These are phyloP conservation scores for Tragulus kanchil DNA, from an alignment of 2,113 vertebrate genomes.

Conservation along the genomic window DNA sequence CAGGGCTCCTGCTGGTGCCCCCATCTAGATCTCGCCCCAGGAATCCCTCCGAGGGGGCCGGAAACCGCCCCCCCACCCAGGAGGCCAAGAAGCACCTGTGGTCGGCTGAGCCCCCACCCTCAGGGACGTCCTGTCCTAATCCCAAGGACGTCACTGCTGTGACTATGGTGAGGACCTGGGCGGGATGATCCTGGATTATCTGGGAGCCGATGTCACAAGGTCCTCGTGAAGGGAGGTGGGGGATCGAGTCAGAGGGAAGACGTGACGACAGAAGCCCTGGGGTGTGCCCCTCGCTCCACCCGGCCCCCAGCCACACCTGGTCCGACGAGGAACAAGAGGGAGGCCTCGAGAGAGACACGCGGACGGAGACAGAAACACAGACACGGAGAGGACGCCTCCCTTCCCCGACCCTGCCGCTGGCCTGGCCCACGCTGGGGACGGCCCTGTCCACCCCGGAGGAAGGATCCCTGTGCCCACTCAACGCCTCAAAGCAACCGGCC, in stretches of 20 bases:
- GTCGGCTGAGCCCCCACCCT: neutral
- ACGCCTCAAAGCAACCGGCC: rapidly evolving
- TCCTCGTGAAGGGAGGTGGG: neutral
- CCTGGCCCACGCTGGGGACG: neutral
- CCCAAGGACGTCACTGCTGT: neutral
- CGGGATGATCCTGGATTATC: neutral
- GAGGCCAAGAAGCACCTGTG: rapidly evolving
- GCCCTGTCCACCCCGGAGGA: neutral
- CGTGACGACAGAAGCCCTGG: rapidly evolving
- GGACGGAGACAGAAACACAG: too few relatives aligned
- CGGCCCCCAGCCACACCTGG: neutral
- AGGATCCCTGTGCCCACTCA: rapidly evolving
- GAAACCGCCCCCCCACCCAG: neutral
- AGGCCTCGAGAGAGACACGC: neutral
- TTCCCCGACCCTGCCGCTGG: rapidly evolving
- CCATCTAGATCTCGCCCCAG: neutral
- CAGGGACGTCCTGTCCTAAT: rapidly evolving
- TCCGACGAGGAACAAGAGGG: too few relatives aligned
- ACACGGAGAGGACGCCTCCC: neutral
- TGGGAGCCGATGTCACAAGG: neutral
- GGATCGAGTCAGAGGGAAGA: neutral
- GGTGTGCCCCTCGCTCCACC: neutral
- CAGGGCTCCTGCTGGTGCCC: rapidly evolving
- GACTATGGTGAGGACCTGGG: too few relatives aligned
- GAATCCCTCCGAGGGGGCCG: neutral